Evolutionary conservation across 2,888 invertebrate genomes (phyloP).

Genomic region (Trissolcus japonicus): DNA sequence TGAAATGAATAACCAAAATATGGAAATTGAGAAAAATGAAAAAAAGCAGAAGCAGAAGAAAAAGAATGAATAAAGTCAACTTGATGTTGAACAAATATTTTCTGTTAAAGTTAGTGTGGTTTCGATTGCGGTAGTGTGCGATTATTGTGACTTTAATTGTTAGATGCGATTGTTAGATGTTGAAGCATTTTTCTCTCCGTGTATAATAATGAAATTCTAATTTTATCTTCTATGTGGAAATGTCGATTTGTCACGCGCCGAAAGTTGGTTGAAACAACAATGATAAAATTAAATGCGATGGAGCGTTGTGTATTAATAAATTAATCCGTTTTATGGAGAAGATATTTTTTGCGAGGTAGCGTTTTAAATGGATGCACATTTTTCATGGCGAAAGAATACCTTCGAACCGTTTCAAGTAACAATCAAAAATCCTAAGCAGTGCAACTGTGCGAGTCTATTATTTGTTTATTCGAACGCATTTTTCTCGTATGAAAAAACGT

Average conservation of each 20-base stretch:
- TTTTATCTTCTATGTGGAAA: conserved; percentile 39
- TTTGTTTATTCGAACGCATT: conserved; percentile 39
- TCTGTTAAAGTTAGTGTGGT: conserved; percentile 52
- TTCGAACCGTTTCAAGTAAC: conserved; percentile 68
- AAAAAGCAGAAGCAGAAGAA: neutral
- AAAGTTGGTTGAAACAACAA: conserved; percentile 31
- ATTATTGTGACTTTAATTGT: conserved; percentile 51
- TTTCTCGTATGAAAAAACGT: conserved; percentile 38
- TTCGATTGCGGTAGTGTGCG: conserved; percentile 44
- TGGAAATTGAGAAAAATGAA: conserved; percentile 9
- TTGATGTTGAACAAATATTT: conserved; percentile 44
- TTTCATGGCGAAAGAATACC: conserved; percentile 66
- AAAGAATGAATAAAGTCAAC: conserved; percentile 9
- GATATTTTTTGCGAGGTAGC: conserved; percentile 73
- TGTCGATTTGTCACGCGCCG: conserved; percentile 49
- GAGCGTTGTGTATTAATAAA: conserved; percentile 57
- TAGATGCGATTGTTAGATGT: conserved; percentile 52
- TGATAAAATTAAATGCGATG: conserved; percentile 16
- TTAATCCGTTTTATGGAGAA: conserved; percentile 70
- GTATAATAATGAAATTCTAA: conserved; percentile 47
- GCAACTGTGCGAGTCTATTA: conserved; percentile 38
- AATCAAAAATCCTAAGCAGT: conserved; percentile 59
- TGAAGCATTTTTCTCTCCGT: conserved; percentile 57
- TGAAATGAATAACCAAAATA: conserved; percentile 45
- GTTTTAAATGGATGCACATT: conserved; percentile 69